A percentile compares a stretch with the other conserved stretches of the same genome.
phyloP scores from a whole-genome alignment of 2,888 invertebrate species.

The Agriopis leucophaearia region DNA sequence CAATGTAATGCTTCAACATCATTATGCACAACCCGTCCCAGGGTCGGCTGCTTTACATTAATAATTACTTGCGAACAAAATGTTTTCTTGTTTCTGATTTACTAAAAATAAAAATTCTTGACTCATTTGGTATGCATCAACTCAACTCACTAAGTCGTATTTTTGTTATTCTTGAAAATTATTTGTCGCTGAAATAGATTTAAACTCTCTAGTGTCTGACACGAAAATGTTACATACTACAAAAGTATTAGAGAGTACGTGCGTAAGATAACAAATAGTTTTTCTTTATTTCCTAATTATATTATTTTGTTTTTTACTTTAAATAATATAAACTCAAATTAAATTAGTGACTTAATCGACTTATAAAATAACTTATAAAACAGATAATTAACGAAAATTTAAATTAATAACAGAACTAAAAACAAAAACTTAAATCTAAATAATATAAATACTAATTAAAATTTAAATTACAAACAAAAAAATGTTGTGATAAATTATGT shows the following conservation, averaged over 20 bases:
- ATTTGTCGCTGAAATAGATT: conserved; percentile 3
- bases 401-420: too few relatives aligned
- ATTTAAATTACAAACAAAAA: too few relatives aligned
- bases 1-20: conserved; percentile 14
- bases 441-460: too few relatives aligned
- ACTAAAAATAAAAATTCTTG: conserved; percentile 21
- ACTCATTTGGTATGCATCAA: conserved; percentile 33
- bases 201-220: not conserved
- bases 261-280: too few relatives aligned
- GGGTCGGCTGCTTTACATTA: conserved; percentile 25
- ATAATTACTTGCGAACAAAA: conserved; percentile 20
- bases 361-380: too few relatives aligned
- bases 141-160: not conserved
- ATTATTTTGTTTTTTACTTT: too few relatives aligned
- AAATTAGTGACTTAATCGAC: too few relatives aligned
- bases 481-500: too few relatives aligned
- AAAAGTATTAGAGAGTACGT: not conserved
- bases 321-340: too few relatives aligned
- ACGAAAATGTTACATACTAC: not conserved
- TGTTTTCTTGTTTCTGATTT: conserved; percentile 25
- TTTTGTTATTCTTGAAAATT: conserved; percentile 10
- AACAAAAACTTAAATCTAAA: too few relatives aligned
- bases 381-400: too few relatives aligned
- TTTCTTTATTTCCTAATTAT: too few relatives aligned
- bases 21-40: conserved; percentile 33